A percentile compares a stretch with the other conserved stretches of the same genome.
Evolutionary conservation across 2,797 vertebrate species (phyloP).

Genomic region (Intellagama lesueurii): DNA sequence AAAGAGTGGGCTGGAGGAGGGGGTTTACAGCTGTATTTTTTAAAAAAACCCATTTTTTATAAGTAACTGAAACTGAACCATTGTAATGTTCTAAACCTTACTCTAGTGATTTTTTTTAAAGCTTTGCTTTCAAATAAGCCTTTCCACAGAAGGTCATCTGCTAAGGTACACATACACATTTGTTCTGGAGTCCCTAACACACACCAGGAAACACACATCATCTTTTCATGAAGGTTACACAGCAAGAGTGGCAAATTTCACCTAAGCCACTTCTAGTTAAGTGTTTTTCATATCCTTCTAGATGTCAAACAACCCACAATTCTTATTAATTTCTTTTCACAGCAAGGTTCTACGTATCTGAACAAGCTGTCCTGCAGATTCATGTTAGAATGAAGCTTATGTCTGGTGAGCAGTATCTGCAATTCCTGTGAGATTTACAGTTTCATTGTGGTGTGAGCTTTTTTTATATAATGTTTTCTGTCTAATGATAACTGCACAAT

Average conservation of each 20-base stretch:
- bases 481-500: conserved; percentile 63
- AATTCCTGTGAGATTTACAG: conserved; percentile 52
- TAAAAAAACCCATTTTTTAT: no score
- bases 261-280: conserved; percentile 41
- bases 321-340: conserved; percentile 57
- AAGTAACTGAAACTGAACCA: no score
- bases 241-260: not conserved
- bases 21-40: no score
- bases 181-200: no score
- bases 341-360: conserved; percentile 33
- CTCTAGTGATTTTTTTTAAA: no score
- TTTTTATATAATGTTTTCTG: conserved; percentile 55
- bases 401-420: conserved; percentile 46
- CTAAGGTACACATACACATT: no score
- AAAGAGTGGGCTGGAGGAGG: no score
- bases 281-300: conserved; percentile 46
- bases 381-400: conserved; percentile 39
- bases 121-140: no score
- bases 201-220: no score
- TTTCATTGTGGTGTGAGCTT: conserved; percentile 22
- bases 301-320: conserved; percentile 9
- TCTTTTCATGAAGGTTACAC: no score
- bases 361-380: conserved; percentile 51
- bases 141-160: no score
- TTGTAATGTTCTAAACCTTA: no score